A percentile compares a stretch with the other conserved stretches of the same genome.
Evolutionary conservation across 2,797 vertebrate genomes (phyloP).

Genomic region (Momotus momota): DNA sequence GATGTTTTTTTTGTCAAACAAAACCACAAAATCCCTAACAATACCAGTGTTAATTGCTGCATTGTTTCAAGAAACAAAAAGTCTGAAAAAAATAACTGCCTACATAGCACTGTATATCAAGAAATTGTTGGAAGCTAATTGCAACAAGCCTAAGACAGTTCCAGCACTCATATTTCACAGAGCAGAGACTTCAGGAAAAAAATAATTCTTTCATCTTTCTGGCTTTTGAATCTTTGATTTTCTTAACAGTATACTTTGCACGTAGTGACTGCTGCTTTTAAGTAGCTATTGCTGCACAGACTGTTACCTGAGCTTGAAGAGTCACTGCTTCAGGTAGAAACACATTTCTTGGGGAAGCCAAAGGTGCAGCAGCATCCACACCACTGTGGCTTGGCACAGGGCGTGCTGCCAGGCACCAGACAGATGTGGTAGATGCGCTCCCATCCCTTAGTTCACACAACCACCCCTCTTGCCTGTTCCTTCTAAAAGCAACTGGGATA

Average conservation of each 20-base stretch:
- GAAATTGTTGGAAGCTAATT: conserved; percentile 42
- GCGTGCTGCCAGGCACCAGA: not conserved
- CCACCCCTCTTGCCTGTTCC: not conserved
- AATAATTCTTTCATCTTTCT: not conserved
- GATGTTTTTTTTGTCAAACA: not conserved
- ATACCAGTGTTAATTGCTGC: conserved; percentile 8
- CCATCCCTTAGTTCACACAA: not conserved
- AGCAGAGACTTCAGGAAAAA: conserved; percentile 18
- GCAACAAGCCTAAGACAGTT: not conserved
- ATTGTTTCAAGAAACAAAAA: conserved; percentile 43
- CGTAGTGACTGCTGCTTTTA: not conserved
- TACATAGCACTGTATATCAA: not conserved
- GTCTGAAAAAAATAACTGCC: not conserved
- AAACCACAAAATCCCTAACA: not conserved
- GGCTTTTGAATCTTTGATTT: conserved; percentile 23
- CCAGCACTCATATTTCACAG: not conserved
- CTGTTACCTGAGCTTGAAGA: conserved; percentile 22
- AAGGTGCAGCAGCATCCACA: not conserved
- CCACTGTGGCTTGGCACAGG: accelerated
- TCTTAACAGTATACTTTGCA: conserved; percentile 17
- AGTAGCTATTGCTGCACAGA: not conserved
- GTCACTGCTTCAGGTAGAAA: not conserved
- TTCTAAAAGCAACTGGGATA: not conserved
- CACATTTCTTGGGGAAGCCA: not conserved
- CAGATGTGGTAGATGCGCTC: not conserved